Conservation (phyloP, 2,888 invertebrate genomes). For the Drosophila leonis region DNA sequence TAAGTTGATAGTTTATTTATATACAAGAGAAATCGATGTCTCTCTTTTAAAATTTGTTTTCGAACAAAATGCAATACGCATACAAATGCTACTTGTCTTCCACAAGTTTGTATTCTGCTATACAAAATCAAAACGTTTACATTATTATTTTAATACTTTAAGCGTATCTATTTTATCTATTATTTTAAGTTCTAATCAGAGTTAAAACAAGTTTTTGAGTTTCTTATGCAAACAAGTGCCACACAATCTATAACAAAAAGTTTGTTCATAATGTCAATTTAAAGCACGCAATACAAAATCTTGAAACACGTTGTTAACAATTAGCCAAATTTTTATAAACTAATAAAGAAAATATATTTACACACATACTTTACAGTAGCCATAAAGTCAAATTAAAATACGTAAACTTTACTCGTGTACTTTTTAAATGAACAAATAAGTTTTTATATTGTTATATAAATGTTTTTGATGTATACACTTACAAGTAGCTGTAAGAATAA, state of each 20-base stretch:
- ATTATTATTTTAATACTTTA: slow-evolving; percentile 4
- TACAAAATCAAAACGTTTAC: slow-evolving; percentile 20
- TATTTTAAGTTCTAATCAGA: slow-evolving; percentile 14
- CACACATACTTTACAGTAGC: slow-evolving; percentile 49
- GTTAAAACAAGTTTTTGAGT: slow-evolving; percentile 35
- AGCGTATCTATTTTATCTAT: slow-evolving; percentile 3
- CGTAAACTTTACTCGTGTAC: slow-evolving; percentile 29
- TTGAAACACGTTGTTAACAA: slow-evolving; percentile 34
- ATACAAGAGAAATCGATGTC: slow-evolving; percentile 5
- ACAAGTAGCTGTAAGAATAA: slow-evolving; percentile 15
- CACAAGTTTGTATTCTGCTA: slow-evolving; percentile 55
- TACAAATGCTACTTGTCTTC: slow-evolving; percentile 61
- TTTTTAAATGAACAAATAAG: slow-evolving; percentile 56
- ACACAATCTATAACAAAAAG: slow-evolving; percentile 58
- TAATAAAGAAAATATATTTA: slow-evolving; percentile 44
- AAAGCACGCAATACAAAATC: slow-evolving; percentile 42
- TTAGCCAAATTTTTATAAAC: slow-evolving; percentile 58
- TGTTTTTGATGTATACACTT: slow-evolving; percentile 16
- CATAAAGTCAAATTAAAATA: slow-evolving; percentile 56
- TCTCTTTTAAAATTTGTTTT: slow-evolving; percentile 42
- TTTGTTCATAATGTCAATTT: slow-evolving; percentile 29
- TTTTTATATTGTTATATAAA: slow-evolving; percentile 48
- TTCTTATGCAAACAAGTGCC: slow-evolving; percentile 77
- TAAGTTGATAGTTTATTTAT: slow-evolving; percentile 30
- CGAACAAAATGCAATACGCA: slow-evolving; percentile 37